Conservation (phyloP, 2,888 invertebrate species). For the Drosophila paracracens region DNA sequence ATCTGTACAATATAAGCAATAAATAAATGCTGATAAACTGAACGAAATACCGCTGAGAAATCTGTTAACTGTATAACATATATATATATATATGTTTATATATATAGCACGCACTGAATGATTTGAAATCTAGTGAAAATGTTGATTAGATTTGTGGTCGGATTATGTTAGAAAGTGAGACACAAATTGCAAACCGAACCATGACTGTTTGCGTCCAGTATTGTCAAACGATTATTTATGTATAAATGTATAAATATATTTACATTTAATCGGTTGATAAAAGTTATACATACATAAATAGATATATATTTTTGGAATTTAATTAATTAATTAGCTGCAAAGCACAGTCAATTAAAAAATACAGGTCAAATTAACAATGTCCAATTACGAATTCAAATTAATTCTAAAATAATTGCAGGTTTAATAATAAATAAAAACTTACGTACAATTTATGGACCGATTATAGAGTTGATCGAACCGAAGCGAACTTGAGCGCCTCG, state of each 20-base stretch:
- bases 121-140: conserved; percentile 15
- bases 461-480: conserved; percentile 22
- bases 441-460: conserved; percentile 35
- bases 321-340: conserved; percentile 9
- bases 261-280: not conserved
- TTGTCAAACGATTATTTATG: conserved; percentile 1
- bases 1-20: conserved; percentile 13
- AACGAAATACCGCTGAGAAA: conserved; percentile 11
- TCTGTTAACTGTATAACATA: not conserved
- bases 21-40: conserved; percentile 41
- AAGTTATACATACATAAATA: not conserved
- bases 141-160: conserved; percentile 47
- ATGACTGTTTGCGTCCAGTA: not conserved
- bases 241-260: not conserved
- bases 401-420: conserved; percentile 38
- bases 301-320: not conserved
- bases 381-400: conserved; percentile 35
- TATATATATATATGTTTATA: not conserved
- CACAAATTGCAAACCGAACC: not conserved
- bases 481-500: conserved; percentile 55
- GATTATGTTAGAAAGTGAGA: conserved; percentile 19
- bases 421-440: conserved; percentile 34
- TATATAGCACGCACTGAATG: not conserved
- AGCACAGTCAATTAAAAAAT: conserved; percentile 12
- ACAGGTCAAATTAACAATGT: conserved; percentile 6